These are phyloP conservation scores for Scaptomyza tumidula DNA, from an alignment of 2,888 invertebrate species.

Conservation along the genomic window DNA sequence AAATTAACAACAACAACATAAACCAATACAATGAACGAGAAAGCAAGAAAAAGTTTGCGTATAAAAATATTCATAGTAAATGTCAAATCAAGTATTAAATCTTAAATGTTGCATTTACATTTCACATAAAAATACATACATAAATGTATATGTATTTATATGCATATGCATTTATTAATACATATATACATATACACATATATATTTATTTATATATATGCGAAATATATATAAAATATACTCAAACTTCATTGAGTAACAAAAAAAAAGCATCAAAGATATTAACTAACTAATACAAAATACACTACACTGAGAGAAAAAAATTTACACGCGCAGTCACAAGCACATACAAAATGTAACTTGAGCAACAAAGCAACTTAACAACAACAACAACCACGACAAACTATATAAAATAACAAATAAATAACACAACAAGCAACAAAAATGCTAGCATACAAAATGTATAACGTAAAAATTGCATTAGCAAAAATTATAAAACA, in stretches of 20 bases:
- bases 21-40: constrained; percentile 9
- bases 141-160: constrained; percentile 41
- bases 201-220: constrained; percentile 37
- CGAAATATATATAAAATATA: constrained; percentile 45
- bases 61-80: constrained; percentile 69
- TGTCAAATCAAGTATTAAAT: constrained; percentile 55
- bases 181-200: constrained; percentile 34
- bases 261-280: constrained; percentile 38
- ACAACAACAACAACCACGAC: constrained; percentile 45
- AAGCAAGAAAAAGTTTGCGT: constrained; percentile 43
- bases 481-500: constrained; percentile 34
- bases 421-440: constrained; percentile 14
- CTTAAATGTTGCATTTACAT: constrained; percentile 72
- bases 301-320: constrained; percentile 57
- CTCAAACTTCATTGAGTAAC: constrained; percentile 64
- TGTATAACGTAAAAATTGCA: constrained; percentile 59
- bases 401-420: constrained; percentile 35
- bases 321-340: constrained; percentile 48
- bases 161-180: neutral
- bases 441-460: constrained; percentile 43
- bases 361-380: constrained; percentile 42
- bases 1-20: constrained; percentile 44
- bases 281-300: constrained; percentile 57
- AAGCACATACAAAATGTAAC: constrained; percentile 48
- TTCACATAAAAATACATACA: constrained; percentile 59